Evolutionary conservation across 2,888 invertebrate genomes (phyloP), one percentile per base, ranked within the genome.

Genomic region (Hesperia comma): DNA sequence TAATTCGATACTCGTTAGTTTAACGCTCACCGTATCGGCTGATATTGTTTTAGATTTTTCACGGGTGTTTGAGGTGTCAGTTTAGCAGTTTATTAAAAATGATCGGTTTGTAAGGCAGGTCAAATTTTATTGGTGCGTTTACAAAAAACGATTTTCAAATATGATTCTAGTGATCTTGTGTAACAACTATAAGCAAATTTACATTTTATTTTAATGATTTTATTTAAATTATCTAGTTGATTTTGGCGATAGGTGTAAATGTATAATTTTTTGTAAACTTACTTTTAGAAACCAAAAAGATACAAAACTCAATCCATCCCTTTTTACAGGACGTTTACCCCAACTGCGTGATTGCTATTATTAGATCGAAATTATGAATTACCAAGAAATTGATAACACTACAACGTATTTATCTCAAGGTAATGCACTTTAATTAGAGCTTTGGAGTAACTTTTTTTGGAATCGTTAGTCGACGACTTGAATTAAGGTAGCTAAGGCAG

Each of bases 1-100:
- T 81, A 82, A 85, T 84, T 78, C 78, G 82, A 84, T 78, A 78
- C 88, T 88, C 81, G 87, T 87, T 88, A 77, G 68, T 58, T 53
- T 64, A 72, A 71, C 72, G 74, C 68, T 73, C 64, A 70, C 68
- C 63, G 70, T 66, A 58, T 70, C 71, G 63, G 66, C 64, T 70
- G 70, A 71, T 68, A 66, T 71, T 68, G 70, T 70, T 74, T 61
- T 33, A 61, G 63, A 70, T 69, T 70, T 70, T 64, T 43, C 66
- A 66, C 54, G 66, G 43, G n/a, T 21, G 54, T 60, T 61, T 54
- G n/a, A 54, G 41, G 53, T 66, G 54, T 55, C 54, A 55, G 43
- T 53, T 40, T 6, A 21, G 56, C 56, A 32, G 37, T 51, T 64
- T 53, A 19, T 58, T 64, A 41, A 62, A 53, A 19, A n/a, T 6